Conservation (phyloP, 2,888 invertebrate genomes). For the Endotricha flammealis region DNA sequence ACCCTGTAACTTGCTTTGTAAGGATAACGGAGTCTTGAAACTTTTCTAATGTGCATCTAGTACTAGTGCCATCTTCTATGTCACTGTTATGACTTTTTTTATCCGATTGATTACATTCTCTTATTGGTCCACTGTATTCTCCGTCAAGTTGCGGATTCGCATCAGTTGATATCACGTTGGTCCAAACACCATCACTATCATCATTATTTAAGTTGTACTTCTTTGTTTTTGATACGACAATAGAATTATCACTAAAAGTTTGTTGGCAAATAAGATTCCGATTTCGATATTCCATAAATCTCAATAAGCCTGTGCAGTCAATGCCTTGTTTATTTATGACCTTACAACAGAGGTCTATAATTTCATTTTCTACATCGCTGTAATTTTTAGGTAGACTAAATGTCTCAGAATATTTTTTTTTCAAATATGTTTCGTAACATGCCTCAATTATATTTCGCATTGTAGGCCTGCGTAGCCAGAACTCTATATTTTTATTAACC, state of each 20-base stretch:
- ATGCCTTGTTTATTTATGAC: slow-evolving; percentile 44
- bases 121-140: not conserved
- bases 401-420: slow-evolving; percentile 25
- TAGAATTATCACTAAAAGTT: slow-evolving; percentile 27
- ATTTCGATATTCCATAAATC: slow-evolving; percentile 54
- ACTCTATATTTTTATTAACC: no score
- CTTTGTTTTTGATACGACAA: slow-evolving; percentile 37
- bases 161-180: slow-evolving; percentile 13
- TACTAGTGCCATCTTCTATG: no score
- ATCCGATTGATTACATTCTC: not conserved
- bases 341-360: slow-evolving; percentile 62
- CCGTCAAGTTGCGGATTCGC: not conserved
- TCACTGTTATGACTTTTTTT: no score
- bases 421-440: slow-evolving; percentile 40
- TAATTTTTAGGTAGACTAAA: slow-evolving; percentile 16
- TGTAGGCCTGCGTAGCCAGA: no score
- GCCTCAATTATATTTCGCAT: slow-evolving; percentile 44
- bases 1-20: no score
- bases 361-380: slow-evolving; percentile 36
- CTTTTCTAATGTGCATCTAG: no score
- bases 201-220: slow-evolving; percentile 18
- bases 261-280: slow-evolving; percentile 49
- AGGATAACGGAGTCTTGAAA: no score
- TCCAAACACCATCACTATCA: slow-evolving; percentile 32
- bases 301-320: slow-evolving; percentile 49